These are phyloP conservation scores for Eueremaeus valkanovi DNA, from an alignment of 2,888 invertebrate species.

Conservation along the genomic window DNA sequence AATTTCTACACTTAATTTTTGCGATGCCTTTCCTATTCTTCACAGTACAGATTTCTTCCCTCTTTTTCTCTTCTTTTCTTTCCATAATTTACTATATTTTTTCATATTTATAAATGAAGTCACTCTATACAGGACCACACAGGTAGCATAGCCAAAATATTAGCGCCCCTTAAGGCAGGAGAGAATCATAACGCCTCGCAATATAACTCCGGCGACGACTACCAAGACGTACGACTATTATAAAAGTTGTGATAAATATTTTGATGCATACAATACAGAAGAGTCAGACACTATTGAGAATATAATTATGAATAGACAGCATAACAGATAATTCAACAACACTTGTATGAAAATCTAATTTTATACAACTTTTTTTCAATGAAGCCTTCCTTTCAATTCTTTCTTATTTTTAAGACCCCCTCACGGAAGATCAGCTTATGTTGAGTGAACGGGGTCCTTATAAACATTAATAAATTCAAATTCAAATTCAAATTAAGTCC, in stretches of 20 bases:
- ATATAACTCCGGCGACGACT: conserved; percentile 16
- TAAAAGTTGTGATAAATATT: conserved; percentile 5
- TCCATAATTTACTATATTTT: not conserved
- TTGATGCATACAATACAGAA: too few species aligned
- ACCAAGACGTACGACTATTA: not conserved
- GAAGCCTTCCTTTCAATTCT: not conserved
- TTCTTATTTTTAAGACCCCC: too few species aligned
- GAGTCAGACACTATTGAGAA: too few species aligned
- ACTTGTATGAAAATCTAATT: too few species aligned
- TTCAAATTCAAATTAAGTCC: not conserved
- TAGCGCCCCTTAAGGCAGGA: conserved; percentile 11
- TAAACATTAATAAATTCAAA: too few species aligned
- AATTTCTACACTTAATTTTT: conserved; percentile 25
- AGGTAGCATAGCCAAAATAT: not conserved
- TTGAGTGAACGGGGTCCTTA: too few species aligned
- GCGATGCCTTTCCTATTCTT: not conserved
- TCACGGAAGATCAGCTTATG: too few species aligned
- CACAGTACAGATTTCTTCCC: not conserved
- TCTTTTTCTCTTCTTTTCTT: not conserved
- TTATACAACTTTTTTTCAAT: not conserved
- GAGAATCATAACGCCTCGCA: conserved; percentile 14
- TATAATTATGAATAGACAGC: not conserved
- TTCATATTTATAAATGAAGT: not conserved
- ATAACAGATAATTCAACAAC: too few species aligned
- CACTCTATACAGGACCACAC: not conserved